phyloP scores from a whole-genome alignment of 30 jellyfish, hydroid and myxozoan species.

The Aurelia sp. region DNA sequence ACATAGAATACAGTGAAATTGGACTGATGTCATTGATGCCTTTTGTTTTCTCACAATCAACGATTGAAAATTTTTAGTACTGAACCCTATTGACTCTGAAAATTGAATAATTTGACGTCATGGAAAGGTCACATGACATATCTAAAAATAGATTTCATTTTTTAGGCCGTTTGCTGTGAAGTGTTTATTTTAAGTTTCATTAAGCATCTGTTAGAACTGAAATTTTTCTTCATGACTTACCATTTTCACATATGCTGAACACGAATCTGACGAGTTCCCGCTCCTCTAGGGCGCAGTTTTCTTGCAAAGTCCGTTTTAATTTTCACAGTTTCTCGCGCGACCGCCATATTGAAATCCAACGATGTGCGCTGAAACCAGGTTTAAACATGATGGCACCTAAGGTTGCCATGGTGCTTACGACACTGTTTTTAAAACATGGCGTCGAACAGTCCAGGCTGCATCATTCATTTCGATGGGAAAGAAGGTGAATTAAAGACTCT shows the following conservation, averaged over 20 bases:
- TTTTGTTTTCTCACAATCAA: too few relatives aligned
- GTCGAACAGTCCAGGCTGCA: conserved; percentile 46
- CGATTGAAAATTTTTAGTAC: too few relatives aligned
- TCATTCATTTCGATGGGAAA: conserved; percentile 54
- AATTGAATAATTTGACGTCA: too few relatives aligned
- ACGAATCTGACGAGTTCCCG: conserved; percentile 55
- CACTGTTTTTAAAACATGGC: conserved; percentile 23
- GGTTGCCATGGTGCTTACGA: conserved; percentile 38
- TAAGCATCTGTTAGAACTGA: conserved; percentile 47
- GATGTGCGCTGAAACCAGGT: conserved; percentile 30
- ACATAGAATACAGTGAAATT: too few relatives aligned
- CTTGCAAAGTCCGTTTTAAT: conserved; percentile 12
- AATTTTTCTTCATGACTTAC: conserved; percentile 22
- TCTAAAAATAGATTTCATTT: too few relatives aligned
- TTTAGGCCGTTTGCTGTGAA: not conserved
- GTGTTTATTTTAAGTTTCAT: conserved; percentile 40
- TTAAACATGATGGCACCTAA: not conserved
- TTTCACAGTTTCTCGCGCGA: conserved; percentile 3
- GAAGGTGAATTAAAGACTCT: conserved; percentile 13
- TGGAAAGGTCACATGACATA: too few relatives aligned
- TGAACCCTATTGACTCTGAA: too few relatives aligned
- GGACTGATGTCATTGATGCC: too few relatives aligned
- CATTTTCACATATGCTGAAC: conserved; percentile 50
- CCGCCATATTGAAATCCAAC: conserved; percentile 42
- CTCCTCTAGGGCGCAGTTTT: conserved; percentile 48